Percentiles rank a stretch among this genome's conserved stretches.
These are phyloP conservation scores for rabbit (Oryctolagus cuniculus) DNA, from an alignment of 2,113 vertebrate species.

Conservation along the genomic window DNA sequence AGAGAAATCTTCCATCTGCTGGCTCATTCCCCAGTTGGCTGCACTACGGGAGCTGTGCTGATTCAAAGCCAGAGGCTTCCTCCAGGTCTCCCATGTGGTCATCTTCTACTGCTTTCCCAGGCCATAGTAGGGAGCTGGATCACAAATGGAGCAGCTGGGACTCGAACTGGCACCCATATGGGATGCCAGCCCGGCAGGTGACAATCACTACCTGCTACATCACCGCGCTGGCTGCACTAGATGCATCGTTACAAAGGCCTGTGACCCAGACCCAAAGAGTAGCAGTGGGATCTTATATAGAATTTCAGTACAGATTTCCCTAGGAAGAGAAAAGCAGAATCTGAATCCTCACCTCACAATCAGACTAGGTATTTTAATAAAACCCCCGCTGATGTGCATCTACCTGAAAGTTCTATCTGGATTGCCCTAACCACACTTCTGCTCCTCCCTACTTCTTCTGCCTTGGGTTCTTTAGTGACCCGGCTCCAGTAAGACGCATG, in stretches of 20 bases:
- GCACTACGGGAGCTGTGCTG: too few relatives aligned
- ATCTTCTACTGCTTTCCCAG: too few relatives aligned
- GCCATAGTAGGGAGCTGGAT: too few relatives aligned
- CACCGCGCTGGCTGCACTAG: background rate
- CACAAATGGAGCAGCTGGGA: too few relatives aligned
- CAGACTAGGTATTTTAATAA: background rate
- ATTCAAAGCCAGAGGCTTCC: too few relatives aligned
- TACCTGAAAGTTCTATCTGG: background rate
- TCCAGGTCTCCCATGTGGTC: too few relatives aligned
- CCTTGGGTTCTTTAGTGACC: background rate
- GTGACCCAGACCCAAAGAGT: background rate
- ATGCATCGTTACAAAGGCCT: background rate
- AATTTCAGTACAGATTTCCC: background rate
- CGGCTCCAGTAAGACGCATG: background rate
- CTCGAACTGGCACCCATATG: too few relatives aligned
- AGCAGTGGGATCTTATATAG: background rate
- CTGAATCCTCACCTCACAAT: background rate
- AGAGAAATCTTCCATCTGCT: too few relatives aligned
- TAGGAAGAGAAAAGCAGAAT: background rate
- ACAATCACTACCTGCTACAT: too few relatives aligned
- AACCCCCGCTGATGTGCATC: background rate
- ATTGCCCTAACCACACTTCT: background rate
- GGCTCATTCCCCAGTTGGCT: too few relatives aligned
- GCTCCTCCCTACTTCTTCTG: background rate
- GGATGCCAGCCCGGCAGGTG: too few relatives aligned